A percentile compares a stretch with the other conserved stretches of the same genome.
phyloP scores from a whole-genome alignment of 2,113 vertebrate genomes.

The Malurus cyaneus region DNA sequence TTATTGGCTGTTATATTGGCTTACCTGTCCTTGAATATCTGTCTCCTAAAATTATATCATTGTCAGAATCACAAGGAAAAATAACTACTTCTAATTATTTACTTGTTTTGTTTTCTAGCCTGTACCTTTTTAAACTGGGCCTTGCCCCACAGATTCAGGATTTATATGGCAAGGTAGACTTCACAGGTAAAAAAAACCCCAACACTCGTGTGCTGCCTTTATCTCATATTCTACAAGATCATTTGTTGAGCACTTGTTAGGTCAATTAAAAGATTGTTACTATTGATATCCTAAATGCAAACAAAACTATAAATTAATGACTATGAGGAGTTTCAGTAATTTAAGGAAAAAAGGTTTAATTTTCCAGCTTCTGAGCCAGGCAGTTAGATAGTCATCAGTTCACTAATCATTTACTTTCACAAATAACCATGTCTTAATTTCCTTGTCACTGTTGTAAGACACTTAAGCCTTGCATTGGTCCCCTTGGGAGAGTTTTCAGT shows the following conservation, averaged over 20 bases:
- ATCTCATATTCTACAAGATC: not conserved
- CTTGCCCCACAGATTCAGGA: constrained; percentile 97
- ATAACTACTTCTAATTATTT: not conserved
- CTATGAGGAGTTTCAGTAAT: not conserved
- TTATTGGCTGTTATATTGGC: not conserved
- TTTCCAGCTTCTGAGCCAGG: not conserved
- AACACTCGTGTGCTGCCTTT: not conserved
- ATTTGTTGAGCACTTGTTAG: not conserved
- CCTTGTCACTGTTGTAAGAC: not conserved
- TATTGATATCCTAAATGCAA: not conserved
- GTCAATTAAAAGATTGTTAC: not conserved
- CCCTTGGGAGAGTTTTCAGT: not conserved
- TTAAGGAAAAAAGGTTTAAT: not conserved
- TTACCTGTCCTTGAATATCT: not conserved
- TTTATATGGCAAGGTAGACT: constrained; percentile 96
- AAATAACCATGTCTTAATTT: not conserved
- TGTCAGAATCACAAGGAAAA: not conserved
- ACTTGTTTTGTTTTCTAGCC: constrained; percentile 70
- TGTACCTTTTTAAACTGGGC: constrained; percentile 97
- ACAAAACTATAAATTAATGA: not conserved
- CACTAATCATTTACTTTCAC: not conserved
- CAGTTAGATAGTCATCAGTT: not conserved
- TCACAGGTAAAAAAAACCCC: constrained; percentile 84
- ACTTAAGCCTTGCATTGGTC: not conserved
- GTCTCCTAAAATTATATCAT: not conserved